Percentiles rank a stretch among this genome's conserved stretches.
phyloP scores from a whole-genome alignment of 1,140 invertebrate genomes.

The Olivierus martensii region DNA sequence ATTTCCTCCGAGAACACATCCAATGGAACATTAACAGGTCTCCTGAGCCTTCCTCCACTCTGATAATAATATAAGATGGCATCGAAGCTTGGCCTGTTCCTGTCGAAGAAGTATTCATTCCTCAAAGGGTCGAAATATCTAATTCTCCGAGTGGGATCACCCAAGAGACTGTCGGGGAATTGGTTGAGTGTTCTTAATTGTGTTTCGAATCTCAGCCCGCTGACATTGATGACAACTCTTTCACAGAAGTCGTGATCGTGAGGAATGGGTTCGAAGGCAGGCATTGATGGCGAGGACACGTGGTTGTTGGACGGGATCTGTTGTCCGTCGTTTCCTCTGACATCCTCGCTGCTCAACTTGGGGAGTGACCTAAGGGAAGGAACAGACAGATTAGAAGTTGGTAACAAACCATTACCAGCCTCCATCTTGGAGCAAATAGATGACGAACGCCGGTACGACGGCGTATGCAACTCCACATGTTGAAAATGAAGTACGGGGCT shows the following conservation, averaged over 20 bases:
- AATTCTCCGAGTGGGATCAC: slow-evolving; percentile 31
- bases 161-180: slow-evolving; percentile 96
- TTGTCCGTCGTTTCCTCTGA: slow-evolving; percentile 42
- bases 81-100: slow-evolving; percentile 94
- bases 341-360: slow-evolving; percentile 88
- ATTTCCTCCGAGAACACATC: slow-evolving; percentile 97
- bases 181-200: slow-evolving; percentile 94
- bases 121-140: slow-evolving; percentile 89
- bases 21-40: slow-evolving; percentile 95
- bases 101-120: slow-evolving; percentile 99
- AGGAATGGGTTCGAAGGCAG: slow-evolving; percentile 85
- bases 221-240: slow-evolving; percentile 95
- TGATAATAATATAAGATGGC: slow-evolving; percentile 99
- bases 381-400: too few relatives aligned
- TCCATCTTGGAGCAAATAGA: too few relatives aligned
- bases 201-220: slow-evolving; percentile 96
- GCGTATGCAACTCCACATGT: too few relatives aligned
- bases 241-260: slow-evolving; percentile 96
- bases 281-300: neutral
- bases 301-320: slow-evolving; percentile 16
- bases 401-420: too few relatives aligned
- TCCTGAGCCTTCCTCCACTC: slow-evolving; percentile 85
- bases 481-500: slow-evolving; percentile 61
- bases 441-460: too few relatives aligned
- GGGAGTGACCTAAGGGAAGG: slow-evolving; percentile 69